Conservation (phyloP, 1,140 invertebrate species). For the Ips typographus region DNA sequence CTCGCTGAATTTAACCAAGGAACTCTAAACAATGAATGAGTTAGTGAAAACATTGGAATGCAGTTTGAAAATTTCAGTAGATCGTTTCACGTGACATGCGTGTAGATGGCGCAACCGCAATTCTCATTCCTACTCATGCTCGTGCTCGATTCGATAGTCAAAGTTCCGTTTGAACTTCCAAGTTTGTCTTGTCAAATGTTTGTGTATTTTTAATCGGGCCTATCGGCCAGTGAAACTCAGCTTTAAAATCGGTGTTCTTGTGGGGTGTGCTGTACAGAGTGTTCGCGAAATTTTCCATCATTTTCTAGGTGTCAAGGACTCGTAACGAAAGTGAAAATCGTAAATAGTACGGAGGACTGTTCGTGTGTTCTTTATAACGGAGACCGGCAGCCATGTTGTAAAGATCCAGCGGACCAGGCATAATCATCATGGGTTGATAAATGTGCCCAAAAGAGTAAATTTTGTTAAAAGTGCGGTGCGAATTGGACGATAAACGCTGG, state of each 20-base stretch:
- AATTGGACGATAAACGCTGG: slow-evolving; percentile 34
- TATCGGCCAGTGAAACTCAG: slow-evolving; percentile 27
- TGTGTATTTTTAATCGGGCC: slow-evolving; percentile 34
- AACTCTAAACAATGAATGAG: too few species aligned
- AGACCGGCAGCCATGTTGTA: slow-evolving; percentile 53
- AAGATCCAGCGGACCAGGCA: slow-evolving; percentile 51
- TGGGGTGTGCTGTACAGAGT: background rate
- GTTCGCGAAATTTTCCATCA: background rate
- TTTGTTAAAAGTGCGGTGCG: slow-evolving; percentile 28
- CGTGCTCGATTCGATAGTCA: slow-evolving; percentile 4
- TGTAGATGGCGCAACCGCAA: slow-evolving; percentile 34
- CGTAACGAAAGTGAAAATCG: background rate
- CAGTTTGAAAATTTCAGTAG: too few species aligned
- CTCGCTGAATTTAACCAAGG: too few species aligned
- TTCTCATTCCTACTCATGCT: slow-evolving; percentile 21
- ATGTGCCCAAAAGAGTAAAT: slow-evolving; percentile 5
- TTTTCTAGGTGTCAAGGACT: background rate
- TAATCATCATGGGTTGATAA: slow-evolving; percentile 46
- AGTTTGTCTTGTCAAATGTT: slow-evolving; percentile 38
- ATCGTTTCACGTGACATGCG: slow-evolving; percentile 5
- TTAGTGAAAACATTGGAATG: too few species aligned
- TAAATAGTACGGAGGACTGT: slow-evolving; percentile 42
- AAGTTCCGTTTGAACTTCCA: slow-evolving; percentile 27
- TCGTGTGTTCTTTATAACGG: slow-evolving; percentile 46
- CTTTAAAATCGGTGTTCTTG: slow-evolving; percentile 13